These are phyloP conservation scores for Tuberolachnus salignus DNA, from an alignment of 2,888 invertebrate genomes.

Conservation along the genomic window DNA sequence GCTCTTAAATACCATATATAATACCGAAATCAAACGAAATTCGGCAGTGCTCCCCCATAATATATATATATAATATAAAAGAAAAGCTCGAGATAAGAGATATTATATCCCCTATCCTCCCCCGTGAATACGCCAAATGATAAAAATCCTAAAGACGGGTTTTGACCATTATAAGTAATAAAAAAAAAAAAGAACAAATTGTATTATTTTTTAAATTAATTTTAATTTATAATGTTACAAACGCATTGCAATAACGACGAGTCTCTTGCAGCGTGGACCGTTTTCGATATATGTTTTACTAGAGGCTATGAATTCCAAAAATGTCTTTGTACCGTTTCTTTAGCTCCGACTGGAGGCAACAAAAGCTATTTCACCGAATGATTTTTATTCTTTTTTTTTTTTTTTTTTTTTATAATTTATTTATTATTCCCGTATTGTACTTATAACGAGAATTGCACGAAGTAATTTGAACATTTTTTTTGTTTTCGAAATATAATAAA, in stretches of 20 bases:
- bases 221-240: background rate
- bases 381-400: background rate
- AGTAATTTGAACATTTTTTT: background rate
- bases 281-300: slow-evolving; percentile 7
- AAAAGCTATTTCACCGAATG: background rate
- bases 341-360: background rate
- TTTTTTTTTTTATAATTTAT: background rate
- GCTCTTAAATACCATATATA: no score
- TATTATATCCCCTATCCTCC: no score
- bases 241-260: background rate
- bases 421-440: background rate
- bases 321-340: background rate
- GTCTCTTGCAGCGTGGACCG: background rate
- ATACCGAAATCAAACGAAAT: no score
- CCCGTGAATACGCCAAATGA: no score
- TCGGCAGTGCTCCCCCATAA: no score
- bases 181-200: no score
- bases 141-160: no score
- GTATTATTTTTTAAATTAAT: no score
- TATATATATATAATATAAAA: no score
- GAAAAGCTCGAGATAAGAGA: no score
- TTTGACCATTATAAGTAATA: no score
- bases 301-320: slow-evolving; percentile 2
- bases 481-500: no score
- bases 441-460: background rate